Evolutionary conservation across 1,140 invertebrate species (phyloP).

Genomic region (Drosophila melanica): DNA sequence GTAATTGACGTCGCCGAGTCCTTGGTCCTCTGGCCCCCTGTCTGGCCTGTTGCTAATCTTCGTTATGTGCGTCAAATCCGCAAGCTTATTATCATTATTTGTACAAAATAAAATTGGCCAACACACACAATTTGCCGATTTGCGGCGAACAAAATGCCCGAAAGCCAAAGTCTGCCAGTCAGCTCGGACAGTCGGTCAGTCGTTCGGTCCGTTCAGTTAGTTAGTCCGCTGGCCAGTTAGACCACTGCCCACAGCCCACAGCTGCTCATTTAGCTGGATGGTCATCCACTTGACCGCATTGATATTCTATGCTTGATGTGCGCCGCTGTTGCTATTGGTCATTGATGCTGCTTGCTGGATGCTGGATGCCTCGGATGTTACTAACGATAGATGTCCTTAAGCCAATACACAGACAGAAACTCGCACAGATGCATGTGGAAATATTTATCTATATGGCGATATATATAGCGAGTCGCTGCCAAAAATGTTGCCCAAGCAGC

Average conservation of each 20-base stretch:
- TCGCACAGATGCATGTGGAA: constrained; percentile 41
- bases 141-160: constrained; percentile 58
- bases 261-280: constrained; percentile 32
- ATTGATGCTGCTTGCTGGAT: constrained; percentile 60
- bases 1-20: not conserved
- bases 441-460: constrained; percentile 74
- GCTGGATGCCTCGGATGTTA: constrained; percentile 40
- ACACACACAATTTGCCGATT: constrained; percentile 69
- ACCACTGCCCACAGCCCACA: constrained; percentile 22
- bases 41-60: constrained; percentile 50
- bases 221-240: constrained; percentile 23
- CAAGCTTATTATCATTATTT: constrained; percentile 73
- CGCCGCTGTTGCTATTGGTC: constrained; percentile 73
- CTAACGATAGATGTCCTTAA: constrained; percentile 79
- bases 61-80: constrained; percentile 72
- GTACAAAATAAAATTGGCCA: constrained; percentile 60
- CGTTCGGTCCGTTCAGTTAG: constrained; percentile 16
- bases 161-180: constrained; percentile 24
- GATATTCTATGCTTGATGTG: constrained; percentile 73
- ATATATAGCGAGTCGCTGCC: constrained; percentile 63
- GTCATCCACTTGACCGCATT: constrained; percentile 68
- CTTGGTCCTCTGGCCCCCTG: not conserved
- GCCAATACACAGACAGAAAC: constrained; percentile 56
- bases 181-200: constrained; percentile 30
- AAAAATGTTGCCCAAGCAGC: constrained; percentile 61